phyloP scores from a whole-genome alignment of 1,140 invertebrate species.

The Trachymyrmex septentrionalis region DNA sequence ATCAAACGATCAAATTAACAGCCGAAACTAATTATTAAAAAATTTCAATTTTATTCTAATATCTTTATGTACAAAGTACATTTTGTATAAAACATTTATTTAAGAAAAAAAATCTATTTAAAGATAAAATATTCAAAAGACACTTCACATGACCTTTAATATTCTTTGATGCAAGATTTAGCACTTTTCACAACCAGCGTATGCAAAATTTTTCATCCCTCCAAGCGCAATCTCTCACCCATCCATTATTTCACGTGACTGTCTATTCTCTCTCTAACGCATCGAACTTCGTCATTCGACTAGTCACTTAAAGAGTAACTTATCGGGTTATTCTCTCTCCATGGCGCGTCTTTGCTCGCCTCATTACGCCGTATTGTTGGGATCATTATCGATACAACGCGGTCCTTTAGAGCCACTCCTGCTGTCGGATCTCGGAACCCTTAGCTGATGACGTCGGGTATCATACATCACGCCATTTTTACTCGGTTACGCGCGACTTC shows the following conservation, averaged over 20 bases:
- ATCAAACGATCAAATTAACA: neutral
- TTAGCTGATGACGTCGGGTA: slow-evolving; percentile 24
- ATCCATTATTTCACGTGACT: slow-evolving; percentile 55
- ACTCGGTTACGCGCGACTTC: slow-evolving; percentile 36
- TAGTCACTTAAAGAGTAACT: slow-evolving; percentile 57
- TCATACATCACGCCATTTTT: slow-evolving; percentile 58
- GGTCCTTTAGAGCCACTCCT: slow-evolving; percentile 43
- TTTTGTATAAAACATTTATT: neutral
- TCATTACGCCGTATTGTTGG: slow-evolving; percentile 59
- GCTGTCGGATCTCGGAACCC: slow-evolving; percentile 30
- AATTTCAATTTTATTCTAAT: slow-evolving; percentile 8
- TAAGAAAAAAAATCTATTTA: neutral
- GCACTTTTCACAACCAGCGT: neutral
- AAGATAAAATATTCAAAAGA: neutral
- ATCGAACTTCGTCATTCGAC: slow-evolving; percentile 34
- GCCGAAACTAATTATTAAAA: neutral
- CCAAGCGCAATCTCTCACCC: slow-evolving; percentile 1
- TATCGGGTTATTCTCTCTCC: slow-evolving; percentile 46
- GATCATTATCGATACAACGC: slow-evolving; percentile 62
- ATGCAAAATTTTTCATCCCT: slow-evolving; percentile 1
- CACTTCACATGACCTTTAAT: neutral
- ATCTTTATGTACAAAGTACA: neutral
- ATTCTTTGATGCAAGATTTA: slow-evolving; percentile 10
- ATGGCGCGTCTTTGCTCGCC: slow-evolving; percentile 43
- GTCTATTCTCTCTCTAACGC: neutral